Base-by-base conservation (phyloP, 1,140 invertebrate species). In the Goniozus legneri region DNA sequence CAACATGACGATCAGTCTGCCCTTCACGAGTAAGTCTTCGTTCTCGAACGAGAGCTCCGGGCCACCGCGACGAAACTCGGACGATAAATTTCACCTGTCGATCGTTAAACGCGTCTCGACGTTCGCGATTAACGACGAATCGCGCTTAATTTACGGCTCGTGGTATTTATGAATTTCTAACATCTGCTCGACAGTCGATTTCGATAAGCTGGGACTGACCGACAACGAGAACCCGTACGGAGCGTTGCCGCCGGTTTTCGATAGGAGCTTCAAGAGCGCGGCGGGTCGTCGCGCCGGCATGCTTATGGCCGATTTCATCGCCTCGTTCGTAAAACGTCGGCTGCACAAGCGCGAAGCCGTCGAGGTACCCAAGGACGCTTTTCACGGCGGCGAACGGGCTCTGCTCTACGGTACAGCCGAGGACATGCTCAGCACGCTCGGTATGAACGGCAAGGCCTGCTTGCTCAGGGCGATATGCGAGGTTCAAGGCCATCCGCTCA, bases 181-280 rank as follows among this genome's bases (percentile, higher is more conserved):
- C n/a, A n/a, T n/a, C n/a, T n/a, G n/a, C n/a, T 49, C 71, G 73
- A 21, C 69, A 91, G 89, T 92, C 73, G 85, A 89, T 53, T 89
- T 92, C 62, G 87, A 91, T 63, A 86, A 87, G 60, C 62, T 92
- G 43, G 89, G 88, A 8, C 59, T 91, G 56, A 91, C 89, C 4
- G 88, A 91, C 55, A 90, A 91, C 58, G 85, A 89, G 60, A 92
- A 91, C 73, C 88, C 88, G 0, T 86, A 88, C 56, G 88, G 89
- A 3, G 82, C 82, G n/a, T 64, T 91, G 24, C 87, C 88, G 0
- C 82, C 86, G 2, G 75, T 84, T 2, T 81, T 90, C 41, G 85
- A 83, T 1, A 68, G 84, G 42, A 85, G 85, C 3, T 82, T 89
- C 76, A 74, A 73, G 3, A 82, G 87, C 8, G n/a, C n/a, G n/a